Base-by-base conservation (phyloP, 1,140 invertebrate genomes). In the Anastatus disparis region DNA sequence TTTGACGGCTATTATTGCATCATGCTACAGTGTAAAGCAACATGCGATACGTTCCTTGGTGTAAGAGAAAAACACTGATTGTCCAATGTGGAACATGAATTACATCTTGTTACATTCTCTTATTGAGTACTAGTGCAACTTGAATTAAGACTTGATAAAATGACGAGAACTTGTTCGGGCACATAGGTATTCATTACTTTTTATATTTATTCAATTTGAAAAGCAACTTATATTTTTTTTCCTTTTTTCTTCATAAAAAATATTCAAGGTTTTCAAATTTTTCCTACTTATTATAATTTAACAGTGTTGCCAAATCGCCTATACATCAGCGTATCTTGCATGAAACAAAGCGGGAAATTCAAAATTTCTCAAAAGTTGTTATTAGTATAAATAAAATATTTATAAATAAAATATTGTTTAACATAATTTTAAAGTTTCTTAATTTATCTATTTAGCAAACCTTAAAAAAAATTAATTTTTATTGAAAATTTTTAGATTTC, bases 321-420 rank as follows among this genome's bases (percentile, higher is more conserved):
- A 9, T 2, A 8, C 44, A 17, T 50, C 38, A 3, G 12, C 15
- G n/a, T 9, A 44, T n/a, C n/a, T n/a, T 3, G 42, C 15, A 1
- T 8, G 1, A 63, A 22, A 20, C 8, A 9, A 35, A 22, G 46
- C 29, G 61, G 46, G 27, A 48, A 63, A 50, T 63, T 50, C 17
- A 50, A 50, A 50, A 62, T 46, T 50, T 31, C n/a, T 22, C 24
- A 13, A 35, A 3, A 12, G 3, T 50, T 63, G 26, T 63, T 63
- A 63, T 35, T 24, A n/a, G n/a, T n/a, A n/a, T 35, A 35, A 10
- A 38, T 35, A 50, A 50, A 31, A 50, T 63, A 63, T 63, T 50
- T 63, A 48, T 50, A 10, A 50, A 50, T 63, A 63, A 63, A 62
- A 50, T 50, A 35, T 63, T 38, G 29, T 27, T 61, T 29, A 35